Evolutionary conservation across 2,797 vertebrate genomes (phyloP).

Genomic region (Pangasius sanitwongsei): DNA sequence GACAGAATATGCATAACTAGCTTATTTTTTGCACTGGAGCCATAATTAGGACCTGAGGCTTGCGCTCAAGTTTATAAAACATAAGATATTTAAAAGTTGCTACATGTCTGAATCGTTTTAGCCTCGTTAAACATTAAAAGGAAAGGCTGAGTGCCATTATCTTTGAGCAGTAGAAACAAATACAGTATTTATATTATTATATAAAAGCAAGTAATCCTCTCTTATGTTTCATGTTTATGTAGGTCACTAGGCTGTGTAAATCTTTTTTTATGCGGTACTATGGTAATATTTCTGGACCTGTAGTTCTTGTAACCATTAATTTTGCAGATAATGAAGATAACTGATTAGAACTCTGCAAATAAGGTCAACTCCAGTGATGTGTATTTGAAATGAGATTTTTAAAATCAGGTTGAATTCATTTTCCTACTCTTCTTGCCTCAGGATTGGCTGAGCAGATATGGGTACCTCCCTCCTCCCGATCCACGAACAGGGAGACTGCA

Average conservation of each 20-base stretch:
- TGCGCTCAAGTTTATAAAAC: neutral
- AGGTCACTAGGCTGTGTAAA: neutral
- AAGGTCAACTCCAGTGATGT: neutral
- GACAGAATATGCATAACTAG: neutral
- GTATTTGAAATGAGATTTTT: neutral
- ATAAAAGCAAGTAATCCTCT: too few species aligned
- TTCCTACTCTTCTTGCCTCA: conserved; percentile 52
- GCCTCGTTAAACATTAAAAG: neutral
- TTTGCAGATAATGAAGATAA: neutral
- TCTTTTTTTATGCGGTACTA: neutral
- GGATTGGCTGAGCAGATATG: conserved; percentile 91
- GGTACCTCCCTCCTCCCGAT: conserved; percentile 84
- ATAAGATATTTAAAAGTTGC: neutral
- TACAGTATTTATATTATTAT: neutral
- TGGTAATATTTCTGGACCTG: neutral
- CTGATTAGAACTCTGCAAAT: neutral
- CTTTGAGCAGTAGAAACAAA: neutral
- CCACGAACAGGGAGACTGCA: conserved; percentile 80
- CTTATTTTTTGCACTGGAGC: neutral
- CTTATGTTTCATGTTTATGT: neutral
- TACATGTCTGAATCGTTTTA: neutral
- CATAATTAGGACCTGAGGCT: neutral
- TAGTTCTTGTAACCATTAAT: neutral
- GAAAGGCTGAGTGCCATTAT: neutral
- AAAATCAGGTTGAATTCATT: neutral